Conservation (phyloP, 2,888 invertebrate species). For the Heliconius cydno region DNA sequence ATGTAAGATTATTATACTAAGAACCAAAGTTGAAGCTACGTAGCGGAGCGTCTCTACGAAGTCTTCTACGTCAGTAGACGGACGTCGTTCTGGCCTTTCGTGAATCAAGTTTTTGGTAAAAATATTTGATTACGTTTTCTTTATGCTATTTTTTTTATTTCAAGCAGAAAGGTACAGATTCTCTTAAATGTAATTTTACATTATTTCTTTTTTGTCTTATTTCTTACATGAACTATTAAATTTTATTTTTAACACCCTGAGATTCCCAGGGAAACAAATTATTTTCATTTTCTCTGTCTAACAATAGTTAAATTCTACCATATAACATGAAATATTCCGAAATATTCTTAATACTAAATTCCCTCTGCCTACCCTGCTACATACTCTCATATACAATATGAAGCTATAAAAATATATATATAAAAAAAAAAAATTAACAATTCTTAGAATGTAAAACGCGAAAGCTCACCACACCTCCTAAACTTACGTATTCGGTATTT, state of each 20-base stretch:
- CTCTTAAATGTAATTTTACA: too few species aligned
- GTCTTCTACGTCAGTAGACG: constrained; percentile 42
- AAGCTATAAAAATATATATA: background rate
- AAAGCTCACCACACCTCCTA: constrained; percentile 27
- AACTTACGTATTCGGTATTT: constrained; percentile 62
- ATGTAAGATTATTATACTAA: constrained; percentile 41
- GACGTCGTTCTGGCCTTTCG: constrained; percentile 38
- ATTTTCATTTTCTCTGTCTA: background rate
- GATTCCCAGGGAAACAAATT: background rate
- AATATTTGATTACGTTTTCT: background rate
- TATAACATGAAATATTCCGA: too few species aligned
- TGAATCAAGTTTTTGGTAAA: constrained; percentile 5
- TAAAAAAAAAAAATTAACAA: background rate
- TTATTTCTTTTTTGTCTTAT: too few species aligned
- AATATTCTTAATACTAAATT: background rate
- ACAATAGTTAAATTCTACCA: background rate
- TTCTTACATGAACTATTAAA: too few species aligned
- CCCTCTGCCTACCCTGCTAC: background rate
- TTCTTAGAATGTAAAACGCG: constrained; percentile 16
- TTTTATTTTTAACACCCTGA: background rate
- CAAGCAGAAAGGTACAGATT: too few species aligned
- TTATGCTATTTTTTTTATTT: too few species aligned
- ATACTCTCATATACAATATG: background rate
- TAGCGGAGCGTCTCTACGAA: constrained; percentile 43
- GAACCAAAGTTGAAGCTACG: constrained; percentile 44